Conservation (phyloP, 2,113 vertebrate species). For the Labeo catla region DNA sequence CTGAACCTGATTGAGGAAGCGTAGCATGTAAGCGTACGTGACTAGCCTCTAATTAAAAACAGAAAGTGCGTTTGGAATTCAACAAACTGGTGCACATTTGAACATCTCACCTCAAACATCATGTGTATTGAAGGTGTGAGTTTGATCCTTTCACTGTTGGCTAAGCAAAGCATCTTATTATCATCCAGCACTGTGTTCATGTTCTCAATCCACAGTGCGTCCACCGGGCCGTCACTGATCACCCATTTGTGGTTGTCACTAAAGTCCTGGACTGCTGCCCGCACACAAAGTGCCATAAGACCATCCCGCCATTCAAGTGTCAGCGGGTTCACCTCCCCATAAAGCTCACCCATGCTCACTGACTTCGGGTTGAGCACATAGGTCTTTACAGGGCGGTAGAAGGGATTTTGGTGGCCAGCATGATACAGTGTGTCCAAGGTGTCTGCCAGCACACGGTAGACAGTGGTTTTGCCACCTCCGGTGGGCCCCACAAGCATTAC, state of each 20-base stretch:
- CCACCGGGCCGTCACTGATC: constrained; percentile 86
- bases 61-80: not conserved
- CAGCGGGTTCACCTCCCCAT: constrained; percentile 84
- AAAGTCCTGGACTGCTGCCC: constrained; percentile 78
- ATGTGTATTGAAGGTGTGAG: constrained; percentile 86
- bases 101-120: constrained; percentile 83
- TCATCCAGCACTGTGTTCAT: constrained; percentile 92
- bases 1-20: constrained; percentile 77
- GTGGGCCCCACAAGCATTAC: constrained; percentile 90
- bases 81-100: not conserved
- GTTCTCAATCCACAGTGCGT: constrained; percentile 92
- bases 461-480: constrained; percentile 86
- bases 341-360: constrained; percentile 89
- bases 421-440: constrained; percentile 75
- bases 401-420: constrained; percentile 70
- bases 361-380: constrained; percentile 88
- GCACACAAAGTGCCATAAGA: constrained; percentile 85
- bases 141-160: constrained; percentile 89
- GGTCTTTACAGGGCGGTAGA: constrained; percentile 82
- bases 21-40: not conserved
- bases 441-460: constrained; percentile 81
- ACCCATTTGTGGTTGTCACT: constrained; percentile 87
- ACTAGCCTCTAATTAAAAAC: not conserved
- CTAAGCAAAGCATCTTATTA: constrained; percentile 91
- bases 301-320: constrained; percentile 91